These are phyloP conservation scores for Coptodon bakossiorum DNA, from an alignment of 2,113 vertebrate genomes.

Conservation along the genomic window DNA sequence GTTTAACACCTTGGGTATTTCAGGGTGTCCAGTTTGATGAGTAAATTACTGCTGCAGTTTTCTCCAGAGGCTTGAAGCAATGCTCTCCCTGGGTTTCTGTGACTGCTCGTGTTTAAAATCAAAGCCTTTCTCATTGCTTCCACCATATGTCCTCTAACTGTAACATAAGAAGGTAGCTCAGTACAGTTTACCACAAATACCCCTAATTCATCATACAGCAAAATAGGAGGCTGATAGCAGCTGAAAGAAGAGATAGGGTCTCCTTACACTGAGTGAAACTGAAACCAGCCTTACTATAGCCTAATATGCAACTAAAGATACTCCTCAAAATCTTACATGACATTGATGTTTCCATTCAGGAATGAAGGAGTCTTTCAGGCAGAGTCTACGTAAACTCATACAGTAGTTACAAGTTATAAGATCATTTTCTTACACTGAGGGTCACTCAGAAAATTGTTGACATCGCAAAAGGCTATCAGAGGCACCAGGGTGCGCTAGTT, in stretches of 20 bases:
- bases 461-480: background rate
- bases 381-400: constrained; percentile 12
- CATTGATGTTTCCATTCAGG: constrained; percentile 23
- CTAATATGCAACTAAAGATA: constrained; percentile 41
- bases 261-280: constrained; percentile 22
- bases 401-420: background rate
- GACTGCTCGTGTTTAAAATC: constrained; percentile 36
- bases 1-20: constrained; percentile 51
- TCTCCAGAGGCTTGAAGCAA: constrained; percentile 47
- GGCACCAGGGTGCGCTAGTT: background rate
- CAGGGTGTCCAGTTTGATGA: constrained; percentile 61
- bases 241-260: constrained; percentile 60
- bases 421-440: background rate
- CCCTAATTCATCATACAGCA: constrained; percentile 75
- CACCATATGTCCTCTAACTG: constrained; percentile 44
- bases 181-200: constrained; percentile 65
- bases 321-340: constrained; percentile 55
- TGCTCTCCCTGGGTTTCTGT: background rate
- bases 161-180: constrained; percentile 66
- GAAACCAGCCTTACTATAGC: constrained; percentile 25
- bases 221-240: constrained; percentile 69
- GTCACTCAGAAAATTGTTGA: background rate
- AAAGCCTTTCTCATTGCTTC: constrained; percentile 46
- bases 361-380: background rate
- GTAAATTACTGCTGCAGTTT: constrained; percentile 59